phyloP scores from a whole-genome alignment of 2,888 invertebrate genomes.

The Eupeodes luniger region DNA sequence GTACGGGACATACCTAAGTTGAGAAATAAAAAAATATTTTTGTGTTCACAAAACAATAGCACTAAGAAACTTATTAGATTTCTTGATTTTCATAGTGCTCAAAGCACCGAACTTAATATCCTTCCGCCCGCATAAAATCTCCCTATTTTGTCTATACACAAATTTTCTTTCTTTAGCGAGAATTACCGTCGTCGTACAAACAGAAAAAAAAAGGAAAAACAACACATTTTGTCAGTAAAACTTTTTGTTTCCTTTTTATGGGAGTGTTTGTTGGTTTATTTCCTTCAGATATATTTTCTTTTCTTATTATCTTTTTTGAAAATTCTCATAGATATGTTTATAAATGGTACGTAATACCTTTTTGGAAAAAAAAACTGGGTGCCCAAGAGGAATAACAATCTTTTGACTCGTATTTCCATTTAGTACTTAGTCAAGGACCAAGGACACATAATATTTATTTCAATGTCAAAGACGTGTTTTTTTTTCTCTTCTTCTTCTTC shows the following conservation, averaged over 20 bases:
- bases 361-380: constrained; percentile 5
- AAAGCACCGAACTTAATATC: constrained; percentile 55
- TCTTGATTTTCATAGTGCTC: constrained; percentile 42
- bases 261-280: neutral
- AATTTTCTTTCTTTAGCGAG: neutral
- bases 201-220: constrained; percentile 8
- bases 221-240: constrained; percentile 27
- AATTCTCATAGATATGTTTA: neutral
- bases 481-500: neutral
- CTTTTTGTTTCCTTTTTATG: constrained; percentile 30
- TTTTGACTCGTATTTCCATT: constrained; percentile 38
- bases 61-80: constrained; percentile 57
- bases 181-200: neutral
- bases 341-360: constrained; percentile 24
- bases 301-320: neutral
- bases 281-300: neutral
- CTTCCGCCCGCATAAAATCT: constrained; percentile 32
- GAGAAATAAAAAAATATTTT: constrained; percentile 33
- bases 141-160: neutral
- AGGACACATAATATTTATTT: constrained; percentile 55
- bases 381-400: constrained; percentile 48
- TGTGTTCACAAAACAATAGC: constrained; percentile 54
- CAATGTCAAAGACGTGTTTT: constrained; percentile 32
- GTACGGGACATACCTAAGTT: neutral
- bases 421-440: constrained; percentile 55